phyloP scores from a whole-genome alignment of 2,113 vertebrate genomes.

The Herpailurus yagouaroundi region DNA sequence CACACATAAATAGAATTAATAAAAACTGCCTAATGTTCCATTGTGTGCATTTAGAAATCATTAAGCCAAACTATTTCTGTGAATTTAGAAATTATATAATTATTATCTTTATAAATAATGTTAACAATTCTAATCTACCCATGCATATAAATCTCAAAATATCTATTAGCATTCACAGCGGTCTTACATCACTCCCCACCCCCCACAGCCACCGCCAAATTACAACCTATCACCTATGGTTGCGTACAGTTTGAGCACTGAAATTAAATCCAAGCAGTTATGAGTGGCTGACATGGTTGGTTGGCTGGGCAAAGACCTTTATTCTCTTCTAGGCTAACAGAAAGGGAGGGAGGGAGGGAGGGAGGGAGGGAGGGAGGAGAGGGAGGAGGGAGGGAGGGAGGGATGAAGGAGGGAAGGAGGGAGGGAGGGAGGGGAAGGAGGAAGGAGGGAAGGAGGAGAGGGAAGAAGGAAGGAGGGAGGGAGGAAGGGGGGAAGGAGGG shows the following conservation, averaged over 20 bases:
- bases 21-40: conserved; percentile 25
- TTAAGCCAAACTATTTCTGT: conserved; percentile 51
- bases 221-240: background rate
- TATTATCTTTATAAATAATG: conserved; percentile 48
- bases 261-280: background rate
- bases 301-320: background rate
- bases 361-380: too few species aligned
- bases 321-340: background rate
- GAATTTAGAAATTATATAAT: conserved; percentile 57
- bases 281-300: fast-evolving
- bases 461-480: too few species aligned
- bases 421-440: too few species aligned
- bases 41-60: conserved; percentile 48
- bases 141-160: background rate
- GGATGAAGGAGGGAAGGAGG: too few species aligned
- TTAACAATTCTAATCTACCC: conserved; percentile 1
- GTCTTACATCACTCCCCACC: background rate
- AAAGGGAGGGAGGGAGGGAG: fast-evolving
- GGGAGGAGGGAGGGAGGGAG: too few species aligned
- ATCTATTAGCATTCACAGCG: background rate
- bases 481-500: too few species aligned
- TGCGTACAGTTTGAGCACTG: fast-evolving
- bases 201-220: background rate
- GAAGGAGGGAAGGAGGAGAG: too few species aligned
- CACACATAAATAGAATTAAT: conserved; percentile 46